Base-by-base conservation (phyloP, 2,113 vertebrate species). In the Piprites chloris region DNA sequence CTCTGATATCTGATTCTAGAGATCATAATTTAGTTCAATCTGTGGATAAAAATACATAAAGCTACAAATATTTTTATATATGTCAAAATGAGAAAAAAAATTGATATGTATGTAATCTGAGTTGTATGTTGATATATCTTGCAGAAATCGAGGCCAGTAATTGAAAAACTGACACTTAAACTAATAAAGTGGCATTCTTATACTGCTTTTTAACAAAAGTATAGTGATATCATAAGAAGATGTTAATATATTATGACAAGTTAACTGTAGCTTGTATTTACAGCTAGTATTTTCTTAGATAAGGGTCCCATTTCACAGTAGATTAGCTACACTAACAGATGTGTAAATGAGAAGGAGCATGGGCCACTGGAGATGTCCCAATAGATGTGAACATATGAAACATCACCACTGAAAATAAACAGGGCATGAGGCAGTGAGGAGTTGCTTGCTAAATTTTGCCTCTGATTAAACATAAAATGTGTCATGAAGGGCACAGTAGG, bases 381-480 rank as follows among this genome's bases (percentile, higher is more conserved):
- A 41, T 44, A 80, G 42, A 83, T 77, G 62, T 37, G 44, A 94
- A 76, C 41, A 59, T 47, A 67, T 6, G 47, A 78, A 90, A 80
- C 47, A 80, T 46, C 35, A 47, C 9, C 22, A 39, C 41, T 46
- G 35, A 77, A 88, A 96, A 28, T 56, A 88, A 90, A 58, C 63
- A 74, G 63, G 16, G 28, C 27, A 86, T 75, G 56, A 88, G 82
- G 47, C 27, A 78, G 44, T 56, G 55, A 94, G 32, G 52, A 90
- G 67, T 56, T 53, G 18, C n/a, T 85, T 94, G 52, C 73, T 92
- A 83, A 88, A 81, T 90, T 90, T 92, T 94, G 56, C 79, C 75
- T 92, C 67, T 74, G 53, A 90, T 95, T 80, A 92, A 95, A 96
- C 23, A 90, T 50, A 94, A 94, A 95, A 95, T 61, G 44, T 86